These are phyloP conservation scores for Erebia epiphron DNA, from an alignment of 2,888 invertebrate genomes.

Conservation along the genomic window DNA sequence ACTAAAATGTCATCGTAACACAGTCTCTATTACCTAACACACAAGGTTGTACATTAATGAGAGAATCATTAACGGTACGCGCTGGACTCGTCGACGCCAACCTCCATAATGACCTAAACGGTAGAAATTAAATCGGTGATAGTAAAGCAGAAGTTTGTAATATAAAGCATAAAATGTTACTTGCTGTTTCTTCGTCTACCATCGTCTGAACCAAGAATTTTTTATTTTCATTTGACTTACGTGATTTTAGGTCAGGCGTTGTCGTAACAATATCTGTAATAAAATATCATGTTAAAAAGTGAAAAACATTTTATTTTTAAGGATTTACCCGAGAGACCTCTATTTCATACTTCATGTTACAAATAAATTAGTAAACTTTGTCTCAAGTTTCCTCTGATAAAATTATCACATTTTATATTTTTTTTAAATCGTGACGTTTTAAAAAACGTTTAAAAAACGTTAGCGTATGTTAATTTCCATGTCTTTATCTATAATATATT, in stretches of 20 bases:
- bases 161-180: slow-evolving; percentile 13
- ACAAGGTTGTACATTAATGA: not conserved
- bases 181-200: not conserved
- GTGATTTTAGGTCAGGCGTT: not conserved
- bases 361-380: no score
- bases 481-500: no score
- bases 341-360: no score
- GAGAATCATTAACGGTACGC: slow-evolving; percentile 7
- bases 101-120: slow-evolving; percentile 13
- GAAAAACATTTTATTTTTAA: no score
- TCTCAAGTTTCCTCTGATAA: no score
- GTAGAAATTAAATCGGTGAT: slow-evolving; percentile 6
- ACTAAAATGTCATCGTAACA: not conserved
- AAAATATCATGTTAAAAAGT: no score
- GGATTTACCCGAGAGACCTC: no score
- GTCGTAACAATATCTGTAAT: not conserved
- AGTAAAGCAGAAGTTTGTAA: slow-evolving; percentile 17
- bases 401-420: no score
- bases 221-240: slow-evolving; percentile 1
- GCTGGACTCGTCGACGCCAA: slow-evolving; percentile 3
- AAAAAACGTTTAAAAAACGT: no score
- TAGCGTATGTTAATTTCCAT: no score
- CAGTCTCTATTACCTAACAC: not conserved
- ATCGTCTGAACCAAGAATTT: not conserved
- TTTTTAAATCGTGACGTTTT: no score